These are phyloP conservation scores for Erebia epiphron DNA, from an alignment of 2,888 invertebrate species.

Conservation along the genomic window DNA sequence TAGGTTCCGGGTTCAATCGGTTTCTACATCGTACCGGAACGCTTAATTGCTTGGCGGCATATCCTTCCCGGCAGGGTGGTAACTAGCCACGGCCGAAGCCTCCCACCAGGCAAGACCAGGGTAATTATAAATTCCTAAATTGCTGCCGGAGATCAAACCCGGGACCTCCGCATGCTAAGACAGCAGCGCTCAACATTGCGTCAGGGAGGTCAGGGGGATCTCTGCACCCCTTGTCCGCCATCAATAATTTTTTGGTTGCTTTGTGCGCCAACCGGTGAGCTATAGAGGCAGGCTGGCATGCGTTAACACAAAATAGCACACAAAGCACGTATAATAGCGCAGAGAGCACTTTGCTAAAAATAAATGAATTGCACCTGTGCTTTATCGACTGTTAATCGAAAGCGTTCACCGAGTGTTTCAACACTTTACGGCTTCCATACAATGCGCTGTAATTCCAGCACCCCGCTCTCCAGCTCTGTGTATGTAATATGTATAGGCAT, in stretches of 20 bases:
- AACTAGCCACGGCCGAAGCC: too few species aligned
- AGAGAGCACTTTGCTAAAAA: conserved; percentile 23
- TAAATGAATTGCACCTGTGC: conserved; percentile 23
- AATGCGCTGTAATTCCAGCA: conserved; percentile 22
- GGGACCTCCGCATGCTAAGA: too few species aligned
- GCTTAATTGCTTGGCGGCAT: neutral
- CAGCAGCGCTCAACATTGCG: too few species aligned
- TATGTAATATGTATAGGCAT: neutral
- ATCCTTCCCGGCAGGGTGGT: too few species aligned
- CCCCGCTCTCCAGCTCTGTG: neutral
- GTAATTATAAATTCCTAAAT: too few species aligned
- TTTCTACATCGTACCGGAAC: neutral
- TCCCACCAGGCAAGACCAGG: neutral
- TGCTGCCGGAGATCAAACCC: too few species aligned
- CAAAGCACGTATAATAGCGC: neutral
- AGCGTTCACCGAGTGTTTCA: conserved; percentile 25
- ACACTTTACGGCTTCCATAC: conserved; percentile 19
- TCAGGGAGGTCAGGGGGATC: too few species aligned
- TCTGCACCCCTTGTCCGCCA: too few species aligned
- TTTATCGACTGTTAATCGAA: conserved; percentile 35
- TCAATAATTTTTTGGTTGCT: too few species aligned
- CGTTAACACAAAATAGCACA: neutral
- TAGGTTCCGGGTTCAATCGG: neutral
- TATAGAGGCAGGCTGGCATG: neutral
- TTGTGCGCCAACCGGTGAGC: too few species aligned